Percentiles rank a stretch among this genome's conserved stretches.
These are phyloP conservation scores for Nematostella vectensis DNA, from an alignment of 92 coral and sea anemone species.

Conservation along the genomic window DNA sequence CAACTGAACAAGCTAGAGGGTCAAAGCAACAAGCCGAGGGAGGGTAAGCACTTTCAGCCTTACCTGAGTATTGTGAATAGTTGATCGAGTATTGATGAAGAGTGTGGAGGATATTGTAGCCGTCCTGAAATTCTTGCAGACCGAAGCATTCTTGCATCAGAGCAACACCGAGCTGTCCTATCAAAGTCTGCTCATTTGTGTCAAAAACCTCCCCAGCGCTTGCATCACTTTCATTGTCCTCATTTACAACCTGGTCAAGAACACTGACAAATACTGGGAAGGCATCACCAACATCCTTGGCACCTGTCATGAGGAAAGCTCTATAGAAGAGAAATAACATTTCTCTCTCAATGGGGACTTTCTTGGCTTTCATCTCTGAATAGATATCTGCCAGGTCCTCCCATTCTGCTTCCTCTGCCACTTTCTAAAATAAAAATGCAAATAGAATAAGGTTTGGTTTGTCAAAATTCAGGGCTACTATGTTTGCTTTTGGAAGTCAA, in stretches of 20 bases:
- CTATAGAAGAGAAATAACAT: conserved; percentile 28
- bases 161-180: conserved; percentile 73
- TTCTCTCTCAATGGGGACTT: conserved; percentile 33
- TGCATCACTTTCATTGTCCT: conserved; percentile 9
- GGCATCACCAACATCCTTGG: conserved; percentile 25
- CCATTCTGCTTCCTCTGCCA: conserved; percentile 47
- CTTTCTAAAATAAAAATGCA: conserved; percentile 16
- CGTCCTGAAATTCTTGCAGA: conserved; percentile 29
- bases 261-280: conserved; percentile 24
- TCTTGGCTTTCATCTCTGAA: conserved; percentile 39
- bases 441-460: too few relatives aligned
- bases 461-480: too few relatives aligned
- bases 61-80: conserved; percentile 54
- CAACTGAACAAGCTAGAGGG: too few relatives aligned
- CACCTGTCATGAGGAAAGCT: conserved; percentile 25
- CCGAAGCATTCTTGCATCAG: conserved; percentile 42
- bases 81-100: conserved; percentile 48
- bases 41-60: too few relatives aligned
- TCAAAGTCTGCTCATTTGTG: conserved; percentile 34
- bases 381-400: conserved; percentile 62
- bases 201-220: conserved; percentile 34
- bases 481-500: too few relatives aligned
- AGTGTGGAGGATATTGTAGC: conserved; percentile 53
- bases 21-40: too few relatives aligned
- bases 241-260: conserved; percentile 14